phyloP scores from a whole-genome alignment of 2,888 invertebrate genomes.

The Drosophila pseudotakahashii region DNA sequence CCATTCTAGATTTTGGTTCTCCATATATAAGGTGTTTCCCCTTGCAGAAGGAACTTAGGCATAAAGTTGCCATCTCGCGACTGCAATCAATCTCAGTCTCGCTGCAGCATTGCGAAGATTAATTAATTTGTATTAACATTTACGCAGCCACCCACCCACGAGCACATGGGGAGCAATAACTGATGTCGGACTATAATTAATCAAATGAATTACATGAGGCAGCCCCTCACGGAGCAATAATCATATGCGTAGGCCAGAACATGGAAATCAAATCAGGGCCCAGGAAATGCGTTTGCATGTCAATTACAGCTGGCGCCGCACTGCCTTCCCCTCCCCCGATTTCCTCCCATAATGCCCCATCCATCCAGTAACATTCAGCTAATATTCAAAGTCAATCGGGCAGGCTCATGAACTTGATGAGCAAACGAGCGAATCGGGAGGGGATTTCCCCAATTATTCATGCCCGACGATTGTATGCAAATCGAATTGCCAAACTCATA shows the following conservation, averaged over 20 bases:
- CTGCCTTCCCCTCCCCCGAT: neutral
- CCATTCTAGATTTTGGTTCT: neutral
- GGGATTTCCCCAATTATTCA: slow-evolving; percentile 64
- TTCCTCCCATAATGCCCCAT: too few species aligned
- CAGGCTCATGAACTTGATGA: slow-evolving; percentile 70
- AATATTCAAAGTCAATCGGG: slow-evolving; percentile 78
- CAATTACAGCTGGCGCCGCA: slow-evolving; percentile 70
- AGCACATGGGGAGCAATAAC: slow-evolving; percentile 20
- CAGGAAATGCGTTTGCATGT: slow-evolving; percentile 73
- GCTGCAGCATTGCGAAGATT: slow-evolving; percentile 72
- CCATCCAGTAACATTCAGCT: slow-evolving; percentile 36
- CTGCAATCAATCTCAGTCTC: slow-evolving; percentile 70
- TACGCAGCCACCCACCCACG: slow-evolving; percentile 20
- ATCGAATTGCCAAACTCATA: slow-evolving; percentile 74
- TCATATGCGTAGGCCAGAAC: slow-evolving; percentile 72
- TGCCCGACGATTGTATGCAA: slow-evolving; percentile 72
- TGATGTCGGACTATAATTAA: slow-evolving; percentile 69
- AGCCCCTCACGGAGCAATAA: slow-evolving; percentile 53
- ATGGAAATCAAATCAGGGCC: slow-evolving; percentile 71
- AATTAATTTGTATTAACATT: slow-evolving; percentile 76
- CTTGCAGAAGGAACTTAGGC: slow-evolving; percentile 11
- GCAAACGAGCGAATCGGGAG: slow-evolving; percentile 49
- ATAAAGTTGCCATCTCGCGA: slow-evolving; percentile 34
- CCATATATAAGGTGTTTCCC: neutral
- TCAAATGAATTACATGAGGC: slow-evolving; percentile 75